phyloP scores from a whole-genome alignment of 2,113 vertebrate genomes.

The Seriola aureovittata region DNA sequence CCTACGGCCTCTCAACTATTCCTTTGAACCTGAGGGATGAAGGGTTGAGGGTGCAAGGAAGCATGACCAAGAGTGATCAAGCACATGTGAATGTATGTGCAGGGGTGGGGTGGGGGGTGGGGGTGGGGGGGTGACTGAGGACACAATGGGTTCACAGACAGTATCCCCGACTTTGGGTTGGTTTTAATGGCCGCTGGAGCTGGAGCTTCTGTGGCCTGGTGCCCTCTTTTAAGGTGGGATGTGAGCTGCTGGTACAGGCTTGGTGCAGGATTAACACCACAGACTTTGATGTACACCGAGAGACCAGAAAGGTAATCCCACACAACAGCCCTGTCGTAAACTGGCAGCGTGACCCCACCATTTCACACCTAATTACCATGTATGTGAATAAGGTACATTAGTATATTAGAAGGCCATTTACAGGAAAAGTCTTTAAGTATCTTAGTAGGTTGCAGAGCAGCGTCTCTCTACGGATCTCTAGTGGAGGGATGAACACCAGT shows the following conservation, averaged over 20 bases:
- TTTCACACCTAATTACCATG: background rate
- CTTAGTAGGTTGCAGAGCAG: too few relatives aligned
- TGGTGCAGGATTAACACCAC: slow-evolving; percentile 11
- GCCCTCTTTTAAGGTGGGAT: slow-evolving; percentile 24
- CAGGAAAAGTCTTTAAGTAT: too few relatives aligned
- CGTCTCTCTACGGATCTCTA: too few relatives aligned
- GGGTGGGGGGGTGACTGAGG: background rate
- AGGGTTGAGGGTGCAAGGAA: slow-evolving; percentile 39
- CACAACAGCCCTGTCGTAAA: background rate
- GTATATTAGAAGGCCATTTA: too few relatives aligned
- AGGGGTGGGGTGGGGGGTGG: background rate
- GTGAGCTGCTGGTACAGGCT: background rate
- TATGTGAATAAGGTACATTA: too few relatives aligned
- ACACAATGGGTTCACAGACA: slow-evolving; percentile 33
- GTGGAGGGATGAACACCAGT: too few relatives aligned
- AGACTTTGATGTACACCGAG: slow-evolving; percentile 9
- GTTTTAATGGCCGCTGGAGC: slow-evolving; percentile 30
- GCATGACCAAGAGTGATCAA: slow-evolving; percentile 41
- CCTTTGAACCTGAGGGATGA: slow-evolving; percentile 63
- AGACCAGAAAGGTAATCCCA: background rate
- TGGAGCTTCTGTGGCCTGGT: slow-evolving; percentile 27
- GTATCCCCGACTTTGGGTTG: slow-evolving; percentile 13
- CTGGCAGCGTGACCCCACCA: background rate
- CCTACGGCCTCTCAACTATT: slow-evolving; percentile 1
- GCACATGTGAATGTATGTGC: slow-evolving; percentile 11